Evolutionary conservation across 2,113 vertebrate species (phyloP), one percentile per base, ranked within the genome.

Genomic region (Callithrix jacchus): DNA sequence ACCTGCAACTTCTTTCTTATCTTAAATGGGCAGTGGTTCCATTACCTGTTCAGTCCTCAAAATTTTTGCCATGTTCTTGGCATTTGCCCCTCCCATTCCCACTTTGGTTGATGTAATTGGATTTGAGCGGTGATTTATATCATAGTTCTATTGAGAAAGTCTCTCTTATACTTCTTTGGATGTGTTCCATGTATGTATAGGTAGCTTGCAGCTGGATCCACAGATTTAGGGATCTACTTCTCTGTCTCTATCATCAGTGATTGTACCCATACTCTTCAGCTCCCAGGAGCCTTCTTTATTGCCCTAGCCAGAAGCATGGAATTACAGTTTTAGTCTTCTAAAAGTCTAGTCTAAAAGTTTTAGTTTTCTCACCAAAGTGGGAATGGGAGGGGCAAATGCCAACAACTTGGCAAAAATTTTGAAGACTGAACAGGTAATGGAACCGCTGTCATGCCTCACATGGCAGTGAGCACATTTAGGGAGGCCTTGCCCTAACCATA

Each of bases 1-100:
- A 73, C 92, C 77, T 84, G 2, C 52, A 76, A n/a, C 12, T 94
- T 87, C 25, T 94, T 94, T 94, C 92, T 92, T 14, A 17, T 8
- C 21, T 94, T 86, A 25, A 9, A 49, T 40, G 47, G 54, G 16
- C 40, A 58, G 12, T 58, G 8, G 10, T 76, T 92, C 40, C 32
- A n/a, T 81, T 76, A 47, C 80, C 49, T 77, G 4, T 84, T 94
- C n/a, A 54, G 17, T 89, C 83, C 96, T 73, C 42, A 92, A 17
- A 76, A 79, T 8, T 66, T 88, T 64, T 89, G 71, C 56, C 13
- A 1, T 81, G 66, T 47, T 81, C 56, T 66, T 64, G 92, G 42
- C 66, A 10, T 95, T 87, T 94, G 37, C 32, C 45, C 52, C 30
- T 87, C 54, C 20, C 37, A 7, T 89, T 86, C 20, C 61, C 27